Base-by-base conservation (phyloP, 2,113 vertebrate species). In the Sialia sialis region DNA sequence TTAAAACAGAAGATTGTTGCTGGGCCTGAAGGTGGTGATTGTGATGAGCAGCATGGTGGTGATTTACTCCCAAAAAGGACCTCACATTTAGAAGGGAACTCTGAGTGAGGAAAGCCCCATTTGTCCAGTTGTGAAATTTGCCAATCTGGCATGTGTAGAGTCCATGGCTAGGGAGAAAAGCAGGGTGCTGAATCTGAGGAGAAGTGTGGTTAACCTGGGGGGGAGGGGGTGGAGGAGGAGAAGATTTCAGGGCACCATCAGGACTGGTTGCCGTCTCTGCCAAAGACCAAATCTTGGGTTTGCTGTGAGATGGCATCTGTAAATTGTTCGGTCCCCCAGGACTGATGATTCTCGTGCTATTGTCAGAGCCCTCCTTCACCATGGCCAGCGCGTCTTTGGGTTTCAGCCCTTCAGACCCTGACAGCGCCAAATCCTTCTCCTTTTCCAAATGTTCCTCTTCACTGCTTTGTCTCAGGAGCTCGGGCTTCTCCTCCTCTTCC, bases 51-150 rank as follows among this genome's bases (percentile, higher is more conserved):
- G 95, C 41, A 0, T 99, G 98, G 56, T 98, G 98, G 66, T 98
- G 98, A 91, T 99, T 99, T 93, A 99, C 99, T 97, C 99, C 99
- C 97, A 99, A 97, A 95, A 99, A 99, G 82, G 99, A 99, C 93
- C 99, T 98, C 87, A 99, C 98, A 18, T 99, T 99, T 85, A 99
- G 97, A 97, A 99, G 98, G 41, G 99, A 99, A 97, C 99, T 99
- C 97, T 99, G 99, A 38, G 99, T 98, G 52, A 99, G 98, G 97
- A 99, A 99, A 46, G 99, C 99, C 67, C 99, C 98, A 78, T 99
- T 99, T 96, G 99, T 99, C 99, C 99, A 99, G 98, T 99, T 99
- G 98, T 99, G 99, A 97, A 99, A 99, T 98, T 99, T 99, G 94
- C 99, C 98, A 93, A 99, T 99, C 97, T 99, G 99, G 95, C 99